Conservation (phyloP, 2,113 vertebrate genomes). For the Phyllostomus discolor region DNA sequence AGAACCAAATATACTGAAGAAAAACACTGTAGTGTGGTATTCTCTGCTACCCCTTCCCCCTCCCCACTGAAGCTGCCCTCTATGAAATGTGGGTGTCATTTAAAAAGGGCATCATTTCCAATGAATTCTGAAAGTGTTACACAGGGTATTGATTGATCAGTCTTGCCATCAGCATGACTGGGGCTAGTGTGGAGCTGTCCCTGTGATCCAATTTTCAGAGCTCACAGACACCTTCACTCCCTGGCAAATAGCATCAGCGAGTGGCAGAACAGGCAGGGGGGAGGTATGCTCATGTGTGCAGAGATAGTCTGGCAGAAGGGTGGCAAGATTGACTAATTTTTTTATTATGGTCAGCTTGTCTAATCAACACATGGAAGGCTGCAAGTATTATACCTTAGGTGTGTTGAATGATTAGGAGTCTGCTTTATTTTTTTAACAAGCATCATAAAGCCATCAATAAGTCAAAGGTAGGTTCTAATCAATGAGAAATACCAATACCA, state of each 20-base stretch:
- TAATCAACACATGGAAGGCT: conserved; percentile 57
- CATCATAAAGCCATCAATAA: conserved; percentile 32
- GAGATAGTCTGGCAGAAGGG: not conserved
- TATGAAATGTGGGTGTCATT: conserved; percentile 82
- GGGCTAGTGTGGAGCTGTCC: conserved; percentile 87
- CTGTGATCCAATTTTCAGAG: conserved; percentile 94
- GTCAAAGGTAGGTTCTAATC: conserved; percentile 65
- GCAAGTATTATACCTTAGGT: conserved; percentile 4
- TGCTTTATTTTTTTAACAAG: conserved; percentile 38
- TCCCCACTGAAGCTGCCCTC: conserved; percentile 67
- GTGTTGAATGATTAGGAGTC: not conserved
- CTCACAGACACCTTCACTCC: conserved; percentile 87
- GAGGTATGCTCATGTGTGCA: not conserved
- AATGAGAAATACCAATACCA: not conserved
- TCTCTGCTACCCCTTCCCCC: not conserved
- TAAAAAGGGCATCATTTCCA: conserved; percentile 85
- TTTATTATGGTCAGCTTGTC: conserved; percentile 29
- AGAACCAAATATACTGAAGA: conserved; percentile 73
- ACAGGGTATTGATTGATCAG: conserved; percentile 90
- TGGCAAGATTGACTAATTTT: not conserved
- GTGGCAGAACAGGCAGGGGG: conserved; percentile 57
- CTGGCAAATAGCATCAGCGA: conserved; percentile 81
- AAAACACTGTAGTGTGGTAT: conserved; percentile 72
- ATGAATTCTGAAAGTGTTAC: conserved; percentile 85
- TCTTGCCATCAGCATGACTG: conserved; percentile 87